These are phyloP conservation scores for Lasius platythorax DNA, from an alignment of 2,888 invertebrate species.

Conservation along the genomic window DNA sequence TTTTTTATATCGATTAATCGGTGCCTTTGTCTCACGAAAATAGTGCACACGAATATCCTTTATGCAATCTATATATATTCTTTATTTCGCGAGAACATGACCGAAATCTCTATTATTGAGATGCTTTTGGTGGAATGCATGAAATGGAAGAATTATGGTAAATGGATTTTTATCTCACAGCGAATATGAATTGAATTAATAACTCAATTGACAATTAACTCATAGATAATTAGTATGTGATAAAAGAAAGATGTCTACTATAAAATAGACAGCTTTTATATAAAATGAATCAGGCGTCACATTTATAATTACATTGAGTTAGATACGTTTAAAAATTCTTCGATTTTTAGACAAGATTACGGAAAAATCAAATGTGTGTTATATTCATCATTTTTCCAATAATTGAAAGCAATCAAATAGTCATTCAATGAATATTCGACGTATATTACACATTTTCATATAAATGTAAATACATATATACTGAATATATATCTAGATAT, in stretches of 20 bases:
- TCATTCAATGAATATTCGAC: background rate
- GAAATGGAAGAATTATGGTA: background rate
- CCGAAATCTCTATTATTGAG: background rate
- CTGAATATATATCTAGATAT: background rate
- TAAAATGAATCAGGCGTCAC: background rate
- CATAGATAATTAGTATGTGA: background rate
- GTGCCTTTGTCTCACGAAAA: background rate
- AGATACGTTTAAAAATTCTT: background rate
- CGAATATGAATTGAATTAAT: background rate
- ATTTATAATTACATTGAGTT: conserved; percentile 1
- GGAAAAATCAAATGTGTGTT: background rate
- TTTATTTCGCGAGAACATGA: background rate
- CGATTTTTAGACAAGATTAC: background rate
- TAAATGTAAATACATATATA: background rate
- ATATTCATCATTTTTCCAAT: background rate
- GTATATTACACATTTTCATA: background rate
- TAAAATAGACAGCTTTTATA: background rate
- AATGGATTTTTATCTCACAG: background rate
- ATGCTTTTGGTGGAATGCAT: background rate
- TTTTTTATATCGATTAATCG: background rate
- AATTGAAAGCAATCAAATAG: background rate
- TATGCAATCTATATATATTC: background rate
- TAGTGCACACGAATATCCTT: background rate
- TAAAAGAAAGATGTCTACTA: background rate
- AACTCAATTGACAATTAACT: background rate